These are phyloP conservation scores for Philypnodon macrostomus DNA, from an alignment of 2,797 vertebrate genomes.

Conservation along the genomic window DNA sequence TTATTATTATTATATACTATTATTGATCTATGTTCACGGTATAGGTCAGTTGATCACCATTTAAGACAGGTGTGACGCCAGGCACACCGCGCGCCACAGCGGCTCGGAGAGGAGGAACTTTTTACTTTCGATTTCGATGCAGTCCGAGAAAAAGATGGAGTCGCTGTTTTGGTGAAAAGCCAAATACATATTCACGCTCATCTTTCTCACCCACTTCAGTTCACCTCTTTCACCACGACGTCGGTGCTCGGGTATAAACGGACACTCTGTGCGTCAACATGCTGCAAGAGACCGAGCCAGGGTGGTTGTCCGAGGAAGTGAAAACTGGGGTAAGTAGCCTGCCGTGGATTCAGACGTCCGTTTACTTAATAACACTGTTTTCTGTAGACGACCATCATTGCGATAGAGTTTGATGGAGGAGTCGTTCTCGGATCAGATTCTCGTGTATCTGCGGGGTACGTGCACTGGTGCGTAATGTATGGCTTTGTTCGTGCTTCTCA, in stretches of 20 bases:
- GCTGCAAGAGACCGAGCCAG: constrained; percentile 50
- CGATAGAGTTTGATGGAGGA: constrained; percentile 81
- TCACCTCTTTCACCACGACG: not conserved
- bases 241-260: not conserved
- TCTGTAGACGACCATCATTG: constrained; percentile 86
- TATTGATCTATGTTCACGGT: too few species aligned
- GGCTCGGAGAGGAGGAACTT: not conserved
- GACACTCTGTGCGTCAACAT: constrained; percentile 31
- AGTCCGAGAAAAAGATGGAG: constrained; percentile 22
- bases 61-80: too few species aligned
- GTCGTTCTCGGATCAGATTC: constrained; percentile 87
- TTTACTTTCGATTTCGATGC: constrained; percentile 56
- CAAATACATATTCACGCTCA: rapidly evolving
- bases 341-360: not conserved
- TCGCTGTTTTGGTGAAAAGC: not conserved
- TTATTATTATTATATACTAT: too few species aligned
- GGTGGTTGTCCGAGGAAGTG: constrained; percentile 67
- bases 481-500: too few species aligned
- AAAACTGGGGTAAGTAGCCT: constrained; percentile 70
- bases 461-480: too few species aligned
- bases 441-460: constrained; percentile 87
- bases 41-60: too few species aligned
- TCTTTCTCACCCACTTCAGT: not conserved
- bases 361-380: too few species aligned
- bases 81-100: not conserved